Evolutionary conservation across 2,113 vertebrate genomes (phyloP).

Genomic region (Poeciliopsis occidentalis): DNA sequence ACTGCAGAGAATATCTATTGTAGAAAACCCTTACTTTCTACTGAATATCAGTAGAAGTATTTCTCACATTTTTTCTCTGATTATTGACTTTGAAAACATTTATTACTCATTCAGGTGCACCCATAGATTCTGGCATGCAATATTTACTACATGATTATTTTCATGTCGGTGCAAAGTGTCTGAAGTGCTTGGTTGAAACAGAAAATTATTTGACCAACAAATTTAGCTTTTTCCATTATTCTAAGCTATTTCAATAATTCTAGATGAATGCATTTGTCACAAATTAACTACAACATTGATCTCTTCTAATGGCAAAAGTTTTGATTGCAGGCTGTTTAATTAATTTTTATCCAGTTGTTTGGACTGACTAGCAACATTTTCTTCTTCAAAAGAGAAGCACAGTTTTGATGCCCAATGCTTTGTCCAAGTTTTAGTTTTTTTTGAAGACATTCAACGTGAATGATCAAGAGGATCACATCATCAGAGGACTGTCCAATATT

Average conservation of each 20-base stretch:
- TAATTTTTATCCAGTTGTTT: not conserved
- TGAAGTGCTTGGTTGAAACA: not conserved
- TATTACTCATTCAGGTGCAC: not conserved
- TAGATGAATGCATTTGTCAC: not conserved
- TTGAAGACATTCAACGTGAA: not conserved
- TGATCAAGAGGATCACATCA: not conserved
- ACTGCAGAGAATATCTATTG: conserved; percentile 23
- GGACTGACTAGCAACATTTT: not conserved
- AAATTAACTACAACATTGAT: not conserved
- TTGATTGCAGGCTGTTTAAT: not conserved
- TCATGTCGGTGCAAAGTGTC: not conserved
- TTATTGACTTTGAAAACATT: not conserved
- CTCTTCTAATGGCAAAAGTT: not conserved
- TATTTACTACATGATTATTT: not conserved
- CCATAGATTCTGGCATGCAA: not conserved
- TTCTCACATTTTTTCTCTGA: not conserved
- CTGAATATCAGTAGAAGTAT: not conserved
- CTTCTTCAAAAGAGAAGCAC: not conserved
- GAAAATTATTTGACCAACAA: too few relatives aligned
- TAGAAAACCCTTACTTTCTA: not conserved
- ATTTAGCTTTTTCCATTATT: too few relatives aligned
- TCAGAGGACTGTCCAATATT: not conserved
- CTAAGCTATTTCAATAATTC: too few relatives aligned
- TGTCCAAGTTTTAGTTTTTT: not conserved
- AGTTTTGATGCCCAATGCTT: not conserved